phyloP scores from a whole-genome alignment of 64 coral and sea anemone species.

The Actinia equina region DNA sequence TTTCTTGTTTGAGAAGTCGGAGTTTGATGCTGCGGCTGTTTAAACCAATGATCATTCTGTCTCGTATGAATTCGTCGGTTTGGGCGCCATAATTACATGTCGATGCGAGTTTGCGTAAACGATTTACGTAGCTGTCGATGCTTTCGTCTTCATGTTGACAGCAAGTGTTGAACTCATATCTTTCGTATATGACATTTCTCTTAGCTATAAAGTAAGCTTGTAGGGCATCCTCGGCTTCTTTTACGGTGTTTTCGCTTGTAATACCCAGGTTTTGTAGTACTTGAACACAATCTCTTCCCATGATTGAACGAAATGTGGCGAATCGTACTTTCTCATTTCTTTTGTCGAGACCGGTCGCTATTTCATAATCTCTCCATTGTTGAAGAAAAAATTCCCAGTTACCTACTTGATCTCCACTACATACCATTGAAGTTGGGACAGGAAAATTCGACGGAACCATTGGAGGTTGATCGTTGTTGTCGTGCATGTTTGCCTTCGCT shows the following conservation, averaged over 20 bases:
- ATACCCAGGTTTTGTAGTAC: conserved; percentile 47
- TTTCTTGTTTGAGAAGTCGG: conserved; percentile 46
- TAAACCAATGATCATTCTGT: conserved; percentile 46
- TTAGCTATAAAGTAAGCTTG: conserved; percentile 51
- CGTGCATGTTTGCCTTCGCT: too few species aligned
- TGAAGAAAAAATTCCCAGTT: conserved; percentile 53
- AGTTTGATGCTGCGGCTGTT: conserved; percentile 34
- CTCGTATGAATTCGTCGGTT: conserved; percentile 39
- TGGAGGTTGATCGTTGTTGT: background rate
- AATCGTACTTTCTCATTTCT: background rate
- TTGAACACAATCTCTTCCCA: conserved; percentile 44
- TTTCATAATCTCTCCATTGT: conserved; percentile 57
- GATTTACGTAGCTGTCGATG: conserved; percentile 19
- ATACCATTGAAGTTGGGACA: conserved; percentile 23
- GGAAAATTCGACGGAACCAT: conserved; percentile 27
- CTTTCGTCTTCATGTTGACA: conserved; percentile 43
- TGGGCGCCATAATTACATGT: conserved; percentile 38
- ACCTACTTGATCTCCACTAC: conserved; percentile 33
- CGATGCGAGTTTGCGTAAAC: conserved; percentile 30
- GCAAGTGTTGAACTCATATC: conserved; percentile 47
- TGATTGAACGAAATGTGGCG: conserved; percentile 22
- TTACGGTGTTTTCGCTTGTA: conserved; percentile 9
- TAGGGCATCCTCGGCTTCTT: conserved; percentile 33
- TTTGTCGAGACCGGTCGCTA: conserved; percentile 42
- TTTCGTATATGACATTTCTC: conserved; percentile 56